These are phyloP conservation scores for Peucedramus taeniatus DNA, from an alignment of 2,113 vertebrate species.

Conservation along the genomic window DNA sequence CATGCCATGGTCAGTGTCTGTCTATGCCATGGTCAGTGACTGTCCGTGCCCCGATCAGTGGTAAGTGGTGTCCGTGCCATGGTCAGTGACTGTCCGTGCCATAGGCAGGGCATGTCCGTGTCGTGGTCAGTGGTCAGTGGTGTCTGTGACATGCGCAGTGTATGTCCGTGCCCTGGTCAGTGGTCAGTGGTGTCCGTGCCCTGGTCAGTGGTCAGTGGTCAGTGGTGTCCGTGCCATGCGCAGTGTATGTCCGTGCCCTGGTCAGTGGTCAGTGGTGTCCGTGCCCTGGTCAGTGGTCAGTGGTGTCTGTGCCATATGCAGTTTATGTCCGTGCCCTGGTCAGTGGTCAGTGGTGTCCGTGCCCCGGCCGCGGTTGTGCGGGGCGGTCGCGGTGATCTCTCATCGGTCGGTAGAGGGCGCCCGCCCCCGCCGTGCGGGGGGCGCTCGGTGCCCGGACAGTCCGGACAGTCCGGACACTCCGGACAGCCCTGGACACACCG, in stretches of 20 bases:
- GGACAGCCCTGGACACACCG: neutral
- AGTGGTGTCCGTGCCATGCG: neutral
- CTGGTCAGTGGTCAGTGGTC: neutral
- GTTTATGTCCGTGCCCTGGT: neutral
- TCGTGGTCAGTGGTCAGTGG: neutral
- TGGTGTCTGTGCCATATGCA: no score
- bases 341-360: neutral
- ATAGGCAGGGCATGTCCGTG: no score
- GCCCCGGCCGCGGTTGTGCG: neutral
- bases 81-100: neutral
- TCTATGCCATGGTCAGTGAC: no score
- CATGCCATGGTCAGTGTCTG: neutral
- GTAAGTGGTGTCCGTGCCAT: neutral
- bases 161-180: neutral
- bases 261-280: neutral
- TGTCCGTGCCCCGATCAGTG: neutral
- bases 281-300: neutral
- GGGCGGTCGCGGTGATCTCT: neutral
- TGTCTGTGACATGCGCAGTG: neutral
- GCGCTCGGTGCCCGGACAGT: neutral
- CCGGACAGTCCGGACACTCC: neutral
- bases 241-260: neutral
- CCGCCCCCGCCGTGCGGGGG: neutral
- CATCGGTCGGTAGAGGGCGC: conserved; percentile 13
- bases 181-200: neutral